Conservation (phyloP, 2,797 vertebrate genomes). For the Amphiprion clarkii region DNA sequence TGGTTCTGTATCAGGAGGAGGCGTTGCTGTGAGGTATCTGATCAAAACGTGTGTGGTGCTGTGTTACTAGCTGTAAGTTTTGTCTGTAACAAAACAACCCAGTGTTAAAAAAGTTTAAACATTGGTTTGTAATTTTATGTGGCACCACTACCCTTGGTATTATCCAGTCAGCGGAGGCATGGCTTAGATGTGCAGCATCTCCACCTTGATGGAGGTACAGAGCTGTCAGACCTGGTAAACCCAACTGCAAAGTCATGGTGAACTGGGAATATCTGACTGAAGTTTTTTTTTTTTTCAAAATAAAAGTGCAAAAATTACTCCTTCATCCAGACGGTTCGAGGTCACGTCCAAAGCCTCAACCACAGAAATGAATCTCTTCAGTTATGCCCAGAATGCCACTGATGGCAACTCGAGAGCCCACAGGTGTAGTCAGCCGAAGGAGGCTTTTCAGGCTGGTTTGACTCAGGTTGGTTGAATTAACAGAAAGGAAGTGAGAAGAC, state of each 20-base stretch:
- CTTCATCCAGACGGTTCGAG: not conserved
- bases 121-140: not conserved
- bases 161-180: no score
- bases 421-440: conserved; percentile 2
- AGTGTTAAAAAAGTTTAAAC: no score
- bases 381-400: not conserved
- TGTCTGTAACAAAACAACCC: not conserved
- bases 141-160: not conserved
- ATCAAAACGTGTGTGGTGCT: not conserved
- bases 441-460: not conserved
- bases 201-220: not conserved
- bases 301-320: not conserved
- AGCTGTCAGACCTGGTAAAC: not conserved
- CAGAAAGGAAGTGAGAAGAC: not conserved
- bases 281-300: not conserved
- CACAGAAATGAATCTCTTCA: not conserved
- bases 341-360: not conserved
- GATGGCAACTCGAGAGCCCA: not conserved
- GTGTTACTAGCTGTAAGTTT: not conserved
- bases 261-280: not conserved
- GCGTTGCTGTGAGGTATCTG: not conserved
- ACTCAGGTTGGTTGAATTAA: not conserved
- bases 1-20: no score
- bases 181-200: no score
- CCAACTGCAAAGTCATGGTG: not conserved